Evolutionary conservation across 2,113 vertebrate genomes (phyloP), one percentile per base, ranked within the genome.

Genomic region (Solea senegalensis): DNA sequence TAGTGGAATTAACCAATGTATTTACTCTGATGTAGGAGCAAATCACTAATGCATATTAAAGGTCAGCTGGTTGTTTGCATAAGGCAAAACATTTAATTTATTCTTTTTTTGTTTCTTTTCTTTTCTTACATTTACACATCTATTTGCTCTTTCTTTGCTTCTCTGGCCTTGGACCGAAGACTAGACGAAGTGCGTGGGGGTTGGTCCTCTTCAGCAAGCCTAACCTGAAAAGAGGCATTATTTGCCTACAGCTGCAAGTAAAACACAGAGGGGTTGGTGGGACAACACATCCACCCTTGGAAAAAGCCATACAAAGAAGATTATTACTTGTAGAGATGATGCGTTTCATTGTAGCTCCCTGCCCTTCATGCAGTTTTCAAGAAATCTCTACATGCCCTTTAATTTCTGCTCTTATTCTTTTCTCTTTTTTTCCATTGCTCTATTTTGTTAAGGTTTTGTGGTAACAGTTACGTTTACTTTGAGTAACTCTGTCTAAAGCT

Each of bases 151-250:
- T 68, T 8, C 10, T 54, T 54, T 68, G 50, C 64, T 79, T 52
- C 68, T 58, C 56, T 57, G 0, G 75, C 59, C 57, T 67, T 4
- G 21, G 50, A 76, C 27, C 70, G 51, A 62, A 72, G 71, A 77
- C 73, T 69, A 76, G 80, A 90, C 74, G 62, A 67, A 80, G 82
- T 52, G 52, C 2, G 53, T 64, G 80, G 49, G 71, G 74, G 54
- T 80, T 41, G 0, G 66, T 72, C 69, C 59, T 67, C 41, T 74
- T 76, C 13, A 1, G 15, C 21, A 53, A 65, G 63, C 60, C 13
- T 26, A 0, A 41, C 3, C 14, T 89, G 88, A 92, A 89, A 82
- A 85, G 77, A 81, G 44, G 66, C 84, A 86, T 90, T 92, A 90
- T 90, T 87, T 80, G 56, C 59, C 50, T 78, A 83, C 60, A 28